Evolutionary conservation across 1,140 invertebrate species (phyloP), one percentile per base, ranked within the genome.

Genomic region (Metopolophium dirhodum): DNA sequence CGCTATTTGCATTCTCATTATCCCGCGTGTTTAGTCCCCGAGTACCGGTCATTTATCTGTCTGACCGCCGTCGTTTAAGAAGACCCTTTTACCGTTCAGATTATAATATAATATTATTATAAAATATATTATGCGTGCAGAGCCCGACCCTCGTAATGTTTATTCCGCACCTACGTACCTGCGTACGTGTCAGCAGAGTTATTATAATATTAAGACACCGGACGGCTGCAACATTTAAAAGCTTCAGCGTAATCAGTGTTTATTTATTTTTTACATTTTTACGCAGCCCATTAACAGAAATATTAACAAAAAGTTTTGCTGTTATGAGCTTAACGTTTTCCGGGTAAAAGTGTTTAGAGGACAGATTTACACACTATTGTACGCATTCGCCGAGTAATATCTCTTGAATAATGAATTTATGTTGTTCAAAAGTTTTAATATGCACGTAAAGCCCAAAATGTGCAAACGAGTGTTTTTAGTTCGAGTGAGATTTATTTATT

Each of bases 401-500:
- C 91, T 86, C 91, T 57, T 93, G 49, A 93, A 86, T 93, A 86
- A 85, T 85, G 91, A 51, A 93, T 93, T 93, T 51, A 45, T 85
- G 49, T 41, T 93, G 37, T 93, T 51, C 45, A 93, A 93, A 86
- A 86, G 91, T 93, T 93, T 93, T 93, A 93, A 86, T 86, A 86
- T 30, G 77, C 77, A 30, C 37, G 91, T 37, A 61, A 90, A 90
- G 37, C 89, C 57, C 45, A 45, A 68, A 90, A 90, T 61, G 88
- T n/a, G 26, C 88, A 41, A 41, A 45, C 54, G 35, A 45, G 89
- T 68, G 89, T 90, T 90, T 90, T 90, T 68, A n/a, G 26, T 61
- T 30, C 4, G 35, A 61, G 35, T 41, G 51, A 41, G 88, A 61
- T 51, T 54, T 54, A 89, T 54, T 89, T 35, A 23, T 54, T 35